A percentile compares a stretch with the other conserved stretches of the same genome.
phyloP scores from a whole-genome alignment of 2,888 invertebrate species.

The Miltochrista miniata region DNA sequence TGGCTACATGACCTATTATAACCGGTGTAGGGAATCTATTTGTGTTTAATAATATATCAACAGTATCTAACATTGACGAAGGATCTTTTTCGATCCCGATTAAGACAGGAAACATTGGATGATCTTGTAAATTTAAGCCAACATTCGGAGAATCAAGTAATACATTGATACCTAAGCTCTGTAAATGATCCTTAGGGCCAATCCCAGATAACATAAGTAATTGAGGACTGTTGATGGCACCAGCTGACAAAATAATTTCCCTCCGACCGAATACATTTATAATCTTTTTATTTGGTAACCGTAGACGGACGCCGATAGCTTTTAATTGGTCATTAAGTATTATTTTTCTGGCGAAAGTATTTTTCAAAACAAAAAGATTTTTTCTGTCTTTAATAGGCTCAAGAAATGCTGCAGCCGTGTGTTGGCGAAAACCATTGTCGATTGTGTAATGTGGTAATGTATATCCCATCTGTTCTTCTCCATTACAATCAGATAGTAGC shows the following conservation, averaged over 20 bases:
- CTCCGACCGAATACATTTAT: slow-evolving; percentile 39
- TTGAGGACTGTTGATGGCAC: slow-evolving; percentile 57
- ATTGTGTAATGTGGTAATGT: slow-evolving; percentile 40
- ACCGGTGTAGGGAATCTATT: slow-evolving; percentile 40
- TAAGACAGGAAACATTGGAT: slow-evolving; percentile 36
- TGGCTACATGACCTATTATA: slow-evolving; percentile 44
- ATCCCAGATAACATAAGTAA: slow-evolving; percentile 64
- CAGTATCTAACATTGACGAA: slow-evolving; percentile 26
- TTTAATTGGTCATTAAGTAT: slow-evolving; percentile 19
- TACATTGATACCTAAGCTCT: slow-evolving; percentile 42
- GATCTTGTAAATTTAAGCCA: slow-evolving; percentile 55
- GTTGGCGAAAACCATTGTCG: slow-evolving; percentile 45
- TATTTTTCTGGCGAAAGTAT: slow-evolving; percentile 38
- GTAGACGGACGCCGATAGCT: slow-evolving; percentile 50
- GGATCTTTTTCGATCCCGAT: slow-evolving; percentile 30
- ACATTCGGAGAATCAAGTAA: slow-evolving; percentile 49
- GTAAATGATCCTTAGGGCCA: slow-evolving; percentile 53
- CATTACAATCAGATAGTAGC: slow-evolving; percentile 47
- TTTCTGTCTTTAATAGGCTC: slow-evolving; percentile 36
- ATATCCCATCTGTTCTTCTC: slow-evolving; percentile 45
- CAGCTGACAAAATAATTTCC: slow-evolving; percentile 61
- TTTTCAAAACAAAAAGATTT: slow-evolving; percentile 50
- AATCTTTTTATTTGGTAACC: slow-evolving; percentile 28
- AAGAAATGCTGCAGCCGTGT: slow-evolving; percentile 45
- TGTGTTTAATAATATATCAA: slow-evolving; percentile 26